phyloP scores from a whole-genome alignment of 2,113 vertebrate genomes.

The Scartelaos histophorus region DNA sequence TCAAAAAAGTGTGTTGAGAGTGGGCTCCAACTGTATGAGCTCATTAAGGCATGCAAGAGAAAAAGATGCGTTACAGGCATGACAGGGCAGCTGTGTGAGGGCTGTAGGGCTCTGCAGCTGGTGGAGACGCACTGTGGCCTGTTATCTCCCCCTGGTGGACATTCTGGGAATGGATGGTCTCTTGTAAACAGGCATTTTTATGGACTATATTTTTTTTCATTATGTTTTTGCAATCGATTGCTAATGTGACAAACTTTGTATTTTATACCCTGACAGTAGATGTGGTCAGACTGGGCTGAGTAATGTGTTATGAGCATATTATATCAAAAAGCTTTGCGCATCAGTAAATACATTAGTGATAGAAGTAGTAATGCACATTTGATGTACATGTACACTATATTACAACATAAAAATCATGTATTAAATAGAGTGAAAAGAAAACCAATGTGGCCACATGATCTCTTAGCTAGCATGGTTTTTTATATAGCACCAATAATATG shows the following conservation, averaged over 20 bases:
- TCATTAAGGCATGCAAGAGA: slow-evolving; percentile 46
- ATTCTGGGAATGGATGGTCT: not conserved
- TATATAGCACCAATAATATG: not conserved
- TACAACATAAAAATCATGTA: not conserved
- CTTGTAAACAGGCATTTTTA: not conserved
- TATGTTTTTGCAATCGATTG: not conserved
- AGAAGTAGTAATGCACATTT: no score
- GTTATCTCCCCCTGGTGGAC: slow-evolving; percentile 64
- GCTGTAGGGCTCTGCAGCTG: slow-evolving; percentile 10
- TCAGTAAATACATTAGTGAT: not conserved
- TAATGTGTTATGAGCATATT: not conserved
- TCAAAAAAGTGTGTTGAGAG: slow-evolving; percentile 47
- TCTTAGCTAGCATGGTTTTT: not conserved
- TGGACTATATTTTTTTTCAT: not conserved
- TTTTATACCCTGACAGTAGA: not conserved
- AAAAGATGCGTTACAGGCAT: slow-evolving; percentile 37
- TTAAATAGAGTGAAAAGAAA: not conserved
- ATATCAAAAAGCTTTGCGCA: not conserved
- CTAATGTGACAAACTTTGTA: not conserved
- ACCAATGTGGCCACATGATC: not conserved
- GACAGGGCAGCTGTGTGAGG: slow-evolving; percentile 18
- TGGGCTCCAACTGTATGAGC: slow-evolving; percentile 47
- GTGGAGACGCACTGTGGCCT: slow-evolving; percentile 5
- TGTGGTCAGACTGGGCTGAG: not conserved
- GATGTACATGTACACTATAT: no score